Evolutionary conservation across 2,797 vertebrate species (phyloP).

Genomic region (Eulemur mongoz): DNA sequence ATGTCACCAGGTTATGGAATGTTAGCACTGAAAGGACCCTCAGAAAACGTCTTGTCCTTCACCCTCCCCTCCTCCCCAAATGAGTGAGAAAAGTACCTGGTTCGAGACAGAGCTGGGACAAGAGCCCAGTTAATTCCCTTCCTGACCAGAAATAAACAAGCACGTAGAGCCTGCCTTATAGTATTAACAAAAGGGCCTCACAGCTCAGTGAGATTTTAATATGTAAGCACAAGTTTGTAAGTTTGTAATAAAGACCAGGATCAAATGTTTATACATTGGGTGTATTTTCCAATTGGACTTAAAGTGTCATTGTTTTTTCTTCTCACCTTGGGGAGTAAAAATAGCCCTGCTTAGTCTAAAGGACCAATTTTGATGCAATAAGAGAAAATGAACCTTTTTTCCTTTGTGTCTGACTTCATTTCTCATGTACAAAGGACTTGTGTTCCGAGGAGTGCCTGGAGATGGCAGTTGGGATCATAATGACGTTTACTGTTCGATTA

Average conservation of each 20-base stretch:
- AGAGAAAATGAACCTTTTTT: slow-evolving; percentile 58
- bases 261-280: not conserved
- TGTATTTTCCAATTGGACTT: slow-evolving; percentile 37
- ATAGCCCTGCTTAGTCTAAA: slow-evolving; percentile 33
- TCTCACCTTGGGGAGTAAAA: slow-evolving; percentile 34
- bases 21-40: not conserved
- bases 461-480: slow-evolving; percentile 28
- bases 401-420: slow-evolving; percentile 68
- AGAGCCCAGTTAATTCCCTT: slow-evolving; percentile 51
- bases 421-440: slow-evolving; percentile 54
- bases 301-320: slow-evolving; percentile 49
- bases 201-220: slow-evolving; percentile 17
- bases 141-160: slow-evolving; percentile 64
- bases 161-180: not conserved
- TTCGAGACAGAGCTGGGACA: not conserved
- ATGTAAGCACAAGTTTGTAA: slow-evolving; percentile 50
- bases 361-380: slow-evolving; percentile 42
- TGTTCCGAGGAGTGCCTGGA: slow-evolving; percentile 46
- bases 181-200: slow-evolving; percentile 58
- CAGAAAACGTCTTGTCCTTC: not conserved
- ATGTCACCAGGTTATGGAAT: not conserved
- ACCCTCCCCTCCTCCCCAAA: not conserved
- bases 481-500: slow-evolving; percentile 18
- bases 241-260: not conserved
- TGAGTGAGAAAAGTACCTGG: slow-evolving; percentile 11